These are phyloP conservation scores for Polypterus bichir DNA, from an alignment of 2,113 vertebrate species.

Conservation along the genomic window DNA sequence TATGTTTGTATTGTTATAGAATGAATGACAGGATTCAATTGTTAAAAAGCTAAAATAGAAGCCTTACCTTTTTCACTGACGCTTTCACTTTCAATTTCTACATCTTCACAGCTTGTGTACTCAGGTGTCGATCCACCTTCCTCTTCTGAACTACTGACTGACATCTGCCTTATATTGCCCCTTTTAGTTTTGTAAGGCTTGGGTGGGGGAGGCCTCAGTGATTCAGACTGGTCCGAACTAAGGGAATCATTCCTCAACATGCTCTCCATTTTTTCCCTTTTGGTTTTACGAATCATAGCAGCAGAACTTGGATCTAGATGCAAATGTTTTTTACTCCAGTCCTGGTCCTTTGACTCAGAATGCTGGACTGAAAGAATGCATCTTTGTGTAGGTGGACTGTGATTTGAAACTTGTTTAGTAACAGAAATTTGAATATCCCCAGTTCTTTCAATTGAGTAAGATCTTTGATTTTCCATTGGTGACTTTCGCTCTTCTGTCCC, in stretches of 20 bases:
- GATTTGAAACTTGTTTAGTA: slow-evolving; percentile 46
- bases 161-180: slow-evolving; percentile 90
- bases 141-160: slow-evolving; percentile 97
- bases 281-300: slow-evolving; percentile 60
- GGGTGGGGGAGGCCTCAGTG: slow-evolving; percentile 81
- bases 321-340: slow-evolving; percentile 65
- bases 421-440: slow-evolving; percentile 55
- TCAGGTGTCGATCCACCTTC: slow-evolving; percentile 95
- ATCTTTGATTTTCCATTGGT: slow-evolving; percentile 62
- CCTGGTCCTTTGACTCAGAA: slow-evolving; percentile 60
- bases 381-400: slow-evolving; percentile 57
- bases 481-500: slow-evolving; percentile 57
- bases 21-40: no score
- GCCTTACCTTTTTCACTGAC: slow-evolving; percentile 92
- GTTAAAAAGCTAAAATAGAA: slow-evolving; percentile 4
- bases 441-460: slow-evolving; percentile 72
- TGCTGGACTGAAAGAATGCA: slow-evolving; percentile 44
- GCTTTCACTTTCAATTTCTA: slow-evolving; percentile 91
- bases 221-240: slow-evolving; percentile 94
- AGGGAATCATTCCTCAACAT: slow-evolving; percentile 92
- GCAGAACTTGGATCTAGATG: slow-evolving; percentile 66
- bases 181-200: slow-evolving; percentile 80
- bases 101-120: slow-evolving; percentile 97
- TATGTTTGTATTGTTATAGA: no score
- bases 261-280: slow-evolving; percentile 78